A percentile compares a stretch with the other conserved stretches of the same genome.
phyloP scores from a whole-genome alignment of 2,113 vertebrate genomes.

The Salminus brasiliensis region DNA sequence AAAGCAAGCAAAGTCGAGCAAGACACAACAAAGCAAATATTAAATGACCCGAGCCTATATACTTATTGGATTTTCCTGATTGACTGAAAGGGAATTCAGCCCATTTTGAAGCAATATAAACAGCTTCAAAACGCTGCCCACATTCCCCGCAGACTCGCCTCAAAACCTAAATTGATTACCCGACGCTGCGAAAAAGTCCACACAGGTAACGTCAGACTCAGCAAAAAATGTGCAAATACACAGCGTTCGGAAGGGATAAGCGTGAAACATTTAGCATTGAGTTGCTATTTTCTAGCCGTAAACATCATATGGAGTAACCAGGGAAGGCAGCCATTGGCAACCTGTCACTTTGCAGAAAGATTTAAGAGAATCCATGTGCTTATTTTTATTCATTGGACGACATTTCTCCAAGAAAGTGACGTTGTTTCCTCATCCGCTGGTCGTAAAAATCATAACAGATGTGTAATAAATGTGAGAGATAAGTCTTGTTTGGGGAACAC shows the following conservation, averaged over 20 bases:
- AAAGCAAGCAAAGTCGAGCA: neutral
- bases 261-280: slow-evolving; percentile 7
- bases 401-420: slow-evolving; percentile 7
- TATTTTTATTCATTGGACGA: neutral
- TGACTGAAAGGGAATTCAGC: neutral
- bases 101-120: neutral
- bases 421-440: neutral
- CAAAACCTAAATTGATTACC: slow-evolving; percentile 5
- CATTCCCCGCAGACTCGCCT: neutral
- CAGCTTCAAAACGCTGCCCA: neutral
- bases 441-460: slow-evolving; percentile 29
- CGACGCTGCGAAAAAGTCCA: neutral
- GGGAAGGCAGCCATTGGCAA: neutral
- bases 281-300: slow-evolving; percentile 11
- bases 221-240: slow-evolving; percentile 32
- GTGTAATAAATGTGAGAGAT: slow-evolving; percentile 16
- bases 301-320: slow-evolving; percentile 15
- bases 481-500: slow-evolving; percentile 9
- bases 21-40: slow-evolving; percentile 2
- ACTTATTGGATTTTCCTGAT: neutral
- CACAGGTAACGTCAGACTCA: neutral
- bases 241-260: neutral
- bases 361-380: neutral
- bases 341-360: slow-evolving; percentile 9
- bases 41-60: neutral